Evolutionary conservation across 2,113 vertebrate genomes (phyloP).

Genomic region (Passer montanus): DNA sequence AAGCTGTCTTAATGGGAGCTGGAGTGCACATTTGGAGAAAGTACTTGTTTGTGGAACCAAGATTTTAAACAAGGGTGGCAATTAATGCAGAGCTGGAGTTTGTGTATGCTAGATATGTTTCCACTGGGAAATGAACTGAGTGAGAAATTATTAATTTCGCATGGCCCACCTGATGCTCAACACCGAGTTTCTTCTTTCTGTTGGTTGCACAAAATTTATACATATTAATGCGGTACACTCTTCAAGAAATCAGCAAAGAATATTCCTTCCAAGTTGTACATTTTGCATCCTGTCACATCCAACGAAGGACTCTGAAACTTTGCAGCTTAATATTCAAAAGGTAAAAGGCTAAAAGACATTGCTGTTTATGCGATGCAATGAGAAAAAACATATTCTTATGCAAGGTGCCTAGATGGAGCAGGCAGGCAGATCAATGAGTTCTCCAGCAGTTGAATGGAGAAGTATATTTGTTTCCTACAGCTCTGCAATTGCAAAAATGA

Average conservation of each 20-base stretch:
- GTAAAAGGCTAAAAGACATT: not conserved
- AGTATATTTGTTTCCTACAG: constrained; percentile 7
- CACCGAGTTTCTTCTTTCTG: not conserved
- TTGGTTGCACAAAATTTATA: not conserved
- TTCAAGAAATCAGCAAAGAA: not conserved
- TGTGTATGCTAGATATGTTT: not conserved
- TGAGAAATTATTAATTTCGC: constrained; percentile 26
- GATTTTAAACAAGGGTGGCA: not conserved
- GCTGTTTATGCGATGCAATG: not conserved
- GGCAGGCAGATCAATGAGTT: constrained; percentile 1
- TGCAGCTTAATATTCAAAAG: not conserved
- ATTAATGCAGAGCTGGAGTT: not conserved
- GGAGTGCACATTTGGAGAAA: not conserved
- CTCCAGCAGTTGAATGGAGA: not conserved
- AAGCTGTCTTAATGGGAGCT: not conserved
- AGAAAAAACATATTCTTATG: not conserved
- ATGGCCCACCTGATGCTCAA: not conserved
- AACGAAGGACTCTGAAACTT: not conserved
- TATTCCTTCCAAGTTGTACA: not conserved
- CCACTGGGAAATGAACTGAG: not conserved
- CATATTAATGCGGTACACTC: not conserved
- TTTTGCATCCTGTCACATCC: not conserved
- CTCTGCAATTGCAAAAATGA: not conserved
- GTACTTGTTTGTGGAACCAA: not conserved
- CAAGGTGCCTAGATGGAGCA: not conserved